Conservation (phyloP, 2,113 vertebrate genomes). For the Sminthopsis crassicaudata region DNA sequence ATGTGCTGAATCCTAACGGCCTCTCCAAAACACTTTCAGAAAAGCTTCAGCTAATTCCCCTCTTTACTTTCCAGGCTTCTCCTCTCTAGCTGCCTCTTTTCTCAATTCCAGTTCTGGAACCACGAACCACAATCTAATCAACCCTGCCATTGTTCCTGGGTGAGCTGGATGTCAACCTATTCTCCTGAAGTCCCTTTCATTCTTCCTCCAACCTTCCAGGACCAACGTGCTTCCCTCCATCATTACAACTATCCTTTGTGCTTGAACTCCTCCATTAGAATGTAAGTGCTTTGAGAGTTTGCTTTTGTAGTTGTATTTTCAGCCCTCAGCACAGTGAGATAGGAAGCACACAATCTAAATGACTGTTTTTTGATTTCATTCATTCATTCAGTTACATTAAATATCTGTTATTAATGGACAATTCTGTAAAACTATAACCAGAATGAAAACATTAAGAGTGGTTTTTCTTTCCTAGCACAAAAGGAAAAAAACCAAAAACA, state of each 20-base stretch:
- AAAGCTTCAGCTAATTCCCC: neutral
- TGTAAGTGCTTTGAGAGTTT: too few relatives aligned
- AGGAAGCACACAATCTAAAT: too few relatives aligned
- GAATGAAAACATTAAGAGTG: neutral
- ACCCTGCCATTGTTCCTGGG: too few relatives aligned
- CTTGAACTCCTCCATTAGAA: too few relatives aligned
- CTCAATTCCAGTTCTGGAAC: too few relatives aligned
- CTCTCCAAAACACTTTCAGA: neutral
- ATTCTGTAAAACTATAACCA: neutral
- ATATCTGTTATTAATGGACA: neutral
- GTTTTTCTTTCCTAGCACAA: neutral
- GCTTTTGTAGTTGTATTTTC: too few relatives aligned
- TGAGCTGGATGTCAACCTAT: too few relatives aligned
- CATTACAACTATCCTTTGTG: too few relatives aligned
- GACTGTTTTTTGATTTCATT: too few relatives aligned
- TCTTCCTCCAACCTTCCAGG: neutral
- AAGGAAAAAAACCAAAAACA: neutral
- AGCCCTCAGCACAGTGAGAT: too few relatives aligned
- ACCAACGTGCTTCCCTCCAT: too few relatives aligned
- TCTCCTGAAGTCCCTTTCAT: neutral
- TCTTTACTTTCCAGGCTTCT: neutral
- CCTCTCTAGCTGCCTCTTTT: neutral
- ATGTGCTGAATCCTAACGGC: neutral
- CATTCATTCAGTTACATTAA: neutral
- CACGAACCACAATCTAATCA: neutral